Base-by-base conservation (phyloP, 1,140 invertebrate genomes). In the Magallana angulata region DNA sequence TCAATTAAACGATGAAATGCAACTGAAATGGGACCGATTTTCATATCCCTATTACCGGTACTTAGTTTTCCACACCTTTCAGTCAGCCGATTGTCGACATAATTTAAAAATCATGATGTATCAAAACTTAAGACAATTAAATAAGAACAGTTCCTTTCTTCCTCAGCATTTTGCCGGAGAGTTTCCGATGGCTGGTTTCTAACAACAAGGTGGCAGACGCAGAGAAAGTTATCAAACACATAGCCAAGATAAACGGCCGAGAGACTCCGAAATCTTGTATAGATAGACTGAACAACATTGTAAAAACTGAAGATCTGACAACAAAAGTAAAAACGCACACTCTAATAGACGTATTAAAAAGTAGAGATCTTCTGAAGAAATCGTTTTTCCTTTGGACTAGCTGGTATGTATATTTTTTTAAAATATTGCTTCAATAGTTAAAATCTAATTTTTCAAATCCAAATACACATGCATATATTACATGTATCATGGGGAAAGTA, bases 91-190 rank as follows among this genome's bases (percentile, higher is more conserved):
- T 62, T 62, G 60, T 62, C 60, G 0, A n/a, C n/a, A 62, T 62
- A 62, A 62, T 62, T 62, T 62, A 24, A 0, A 24, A 24, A 24
- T 24, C 18, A 24, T 24, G 18, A 24, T 24, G 18, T 24, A 24
- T 24, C 18, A 24, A 24, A 24, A 24, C 18, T 24, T 24, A 24
- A 24, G 18, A 24, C 18, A 24, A 24, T 24, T 0, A 24, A 24
- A 24, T 24, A 24, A 24, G 0, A 24, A 24, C 18, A 24, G 18
- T 24, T 24, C 18, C 18, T 24, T 62, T n/a, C n/a, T 62, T 62
- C n/a, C n/a, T 62, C 30, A 88, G 87, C 64, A 56, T 89, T 12
- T n/a, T 89, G 1, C 88, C 88, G 48, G 88, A 89, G 59, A 89
- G 88, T 84, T 89, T 89, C 80, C 76, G 88, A 7, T 89, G 85